Conservation (phyloP, 2,888 invertebrate species). For the Xiphydria camelus region DNA sequence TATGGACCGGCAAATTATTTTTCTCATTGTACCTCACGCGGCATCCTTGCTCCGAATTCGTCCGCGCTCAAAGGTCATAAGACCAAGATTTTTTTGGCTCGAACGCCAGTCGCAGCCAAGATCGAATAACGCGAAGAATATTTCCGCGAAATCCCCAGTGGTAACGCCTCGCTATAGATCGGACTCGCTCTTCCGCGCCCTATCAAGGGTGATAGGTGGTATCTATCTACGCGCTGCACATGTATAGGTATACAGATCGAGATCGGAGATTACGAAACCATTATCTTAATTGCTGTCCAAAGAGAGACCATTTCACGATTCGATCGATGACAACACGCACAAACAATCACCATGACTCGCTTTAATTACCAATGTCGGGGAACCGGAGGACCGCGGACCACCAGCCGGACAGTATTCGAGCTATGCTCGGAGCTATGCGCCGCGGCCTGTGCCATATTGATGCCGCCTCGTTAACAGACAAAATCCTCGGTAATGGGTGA, state of each 20-base stretch:
- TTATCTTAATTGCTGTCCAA: conserved; percentile 41
- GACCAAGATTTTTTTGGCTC: no score
- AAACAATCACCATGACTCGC: conserved; percentile 45
- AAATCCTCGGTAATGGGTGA: conserved; percentile 18
- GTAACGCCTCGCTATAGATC: no score
- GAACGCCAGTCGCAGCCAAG: no score
- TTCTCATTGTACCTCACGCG: no score
- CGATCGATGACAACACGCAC: conserved; percentile 44
- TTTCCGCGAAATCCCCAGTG: no score
- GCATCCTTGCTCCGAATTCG: no score
- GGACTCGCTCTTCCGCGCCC: no score
- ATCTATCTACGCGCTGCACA: no score
- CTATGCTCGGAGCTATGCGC: conserved; percentile 19
- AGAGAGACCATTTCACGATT: conserved; percentile 14
- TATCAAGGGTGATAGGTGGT: no score
- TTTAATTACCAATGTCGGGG: conserved; percentile 35
- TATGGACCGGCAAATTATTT: no score
- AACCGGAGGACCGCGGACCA: conserved; percentile 25
- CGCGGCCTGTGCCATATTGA: conserved; percentile 10
- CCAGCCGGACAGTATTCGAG: conserved; percentile 35
- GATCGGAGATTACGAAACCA: conserved; percentile 32
- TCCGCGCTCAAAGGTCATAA: no score
- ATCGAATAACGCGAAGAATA: no score
- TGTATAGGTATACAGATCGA: conserved; percentile 14
- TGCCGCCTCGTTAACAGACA: conserved; percentile 15